Conservation (phyloP, 1,140 invertebrate genomes). For the Aphaenogaster ashmeadi region DNA sequence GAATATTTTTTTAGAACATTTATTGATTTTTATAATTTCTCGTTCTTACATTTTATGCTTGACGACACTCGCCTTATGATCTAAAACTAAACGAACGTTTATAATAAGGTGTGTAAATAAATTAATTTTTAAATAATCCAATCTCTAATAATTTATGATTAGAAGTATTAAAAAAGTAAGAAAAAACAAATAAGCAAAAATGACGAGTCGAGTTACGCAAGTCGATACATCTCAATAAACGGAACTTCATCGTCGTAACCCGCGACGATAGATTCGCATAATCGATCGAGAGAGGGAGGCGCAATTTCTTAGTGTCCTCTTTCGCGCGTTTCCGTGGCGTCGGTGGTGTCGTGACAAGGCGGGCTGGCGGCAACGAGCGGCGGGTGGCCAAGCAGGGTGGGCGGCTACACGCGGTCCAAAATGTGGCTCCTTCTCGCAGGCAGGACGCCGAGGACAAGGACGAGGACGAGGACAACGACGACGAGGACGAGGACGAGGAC, state of each 20-base stretch:
- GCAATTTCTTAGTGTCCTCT: conserved; percentile 65
- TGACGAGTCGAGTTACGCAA: background rate
- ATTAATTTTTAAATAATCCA: background rate
- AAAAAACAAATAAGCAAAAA: background rate
- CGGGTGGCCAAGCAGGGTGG: conserved; percentile 66
- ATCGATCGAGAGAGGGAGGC: conserved; percentile 34
- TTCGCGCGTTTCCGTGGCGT: conserved; percentile 65
- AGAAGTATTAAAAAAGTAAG: background rate
- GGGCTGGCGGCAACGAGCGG: conserved; percentile 49
- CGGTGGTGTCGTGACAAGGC: conserved; percentile 75
- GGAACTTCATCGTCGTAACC: background rate
- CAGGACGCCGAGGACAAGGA: conserved; percentile 75
- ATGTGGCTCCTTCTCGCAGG: conserved; percentile 81
- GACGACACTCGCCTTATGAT: background rate
- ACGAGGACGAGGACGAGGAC: conserved; percentile 57
- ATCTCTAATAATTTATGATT: background rate
- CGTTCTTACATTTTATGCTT: background rate
- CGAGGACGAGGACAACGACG: conserved; percentile 63
- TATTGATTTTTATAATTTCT: background rate
- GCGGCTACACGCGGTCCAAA: conserved; percentile 78
- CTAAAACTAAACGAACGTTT: background rate
- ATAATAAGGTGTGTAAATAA: background rate
- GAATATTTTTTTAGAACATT: background rate
- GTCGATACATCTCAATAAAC: conserved; percentile 28
- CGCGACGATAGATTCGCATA: conserved; percentile 56